A percentile compares a stretch with the other conserved stretches of the same genome.
phyloP scores from a whole-genome alignment of 2,113 vertebrate species.

The Rhynchomys soricoides region DNA sequence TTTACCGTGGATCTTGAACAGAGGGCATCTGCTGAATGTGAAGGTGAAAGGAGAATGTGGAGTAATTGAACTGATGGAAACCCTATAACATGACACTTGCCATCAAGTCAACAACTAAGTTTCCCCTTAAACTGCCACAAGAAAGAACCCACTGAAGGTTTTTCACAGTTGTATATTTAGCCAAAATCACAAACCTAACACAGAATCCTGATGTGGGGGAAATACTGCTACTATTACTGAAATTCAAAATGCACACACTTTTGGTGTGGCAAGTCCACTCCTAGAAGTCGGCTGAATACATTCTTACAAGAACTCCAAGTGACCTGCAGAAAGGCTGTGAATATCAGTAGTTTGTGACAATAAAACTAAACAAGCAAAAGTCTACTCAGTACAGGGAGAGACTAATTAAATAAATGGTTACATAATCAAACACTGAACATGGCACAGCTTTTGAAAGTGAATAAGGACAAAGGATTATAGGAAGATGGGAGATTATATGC shows the following conservation, averaged over 20 bases:
- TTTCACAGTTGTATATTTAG: background rate
- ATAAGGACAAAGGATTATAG: background rate
- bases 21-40: background rate
- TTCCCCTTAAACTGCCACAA: background rate
- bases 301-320: background rate
- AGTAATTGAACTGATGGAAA: background rate
- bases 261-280: background rate
- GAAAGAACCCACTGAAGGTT: background rate
- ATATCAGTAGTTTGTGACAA: background rate
- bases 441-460: background rate
- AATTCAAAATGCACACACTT: constrained; percentile 49
- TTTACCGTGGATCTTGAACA: background rate
- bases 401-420: background rate
- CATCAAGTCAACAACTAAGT: background rate
- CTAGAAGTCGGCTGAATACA: background rate
- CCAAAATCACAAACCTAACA: background rate
- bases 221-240: background rate
- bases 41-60: background rate
- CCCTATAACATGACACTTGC: background rate
- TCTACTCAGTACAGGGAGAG: background rate
- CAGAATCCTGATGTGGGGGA: background rate
- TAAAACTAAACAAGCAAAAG: background rate
- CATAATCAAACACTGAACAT: background rate
- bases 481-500: background rate
- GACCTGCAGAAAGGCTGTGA: background rate